Conservation (phyloP, 2,888 invertebrate species). For the Ectemnius continuus region DNA sequence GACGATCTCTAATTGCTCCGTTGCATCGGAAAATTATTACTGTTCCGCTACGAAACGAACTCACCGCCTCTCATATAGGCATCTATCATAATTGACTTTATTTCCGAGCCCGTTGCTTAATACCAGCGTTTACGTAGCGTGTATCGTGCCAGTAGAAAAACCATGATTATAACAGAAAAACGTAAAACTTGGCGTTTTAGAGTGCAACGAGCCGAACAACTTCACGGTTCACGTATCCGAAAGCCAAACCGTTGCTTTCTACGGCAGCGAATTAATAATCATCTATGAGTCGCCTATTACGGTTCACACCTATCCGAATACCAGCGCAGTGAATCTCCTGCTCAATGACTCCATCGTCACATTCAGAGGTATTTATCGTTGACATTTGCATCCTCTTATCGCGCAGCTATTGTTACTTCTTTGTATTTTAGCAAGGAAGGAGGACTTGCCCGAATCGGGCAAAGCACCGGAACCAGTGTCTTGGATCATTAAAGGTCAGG, state of each 20-base stretch:
- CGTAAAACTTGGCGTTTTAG: slow-evolving; percentile 23
- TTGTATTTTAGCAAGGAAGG: not conserved
- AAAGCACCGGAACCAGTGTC: not conserved
- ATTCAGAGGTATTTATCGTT: slow-evolving; percentile 45
- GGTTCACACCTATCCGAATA: slow-evolving; percentile 35
- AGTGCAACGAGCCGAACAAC: slow-evolving; percentile 32
- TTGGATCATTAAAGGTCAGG: not conserved
- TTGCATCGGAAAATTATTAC: slow-evolving; percentile 11
- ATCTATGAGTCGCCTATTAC: slow-evolving; percentile 17
- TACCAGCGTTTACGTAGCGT: not conserved
- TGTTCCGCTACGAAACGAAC: slow-evolving; percentile 3
- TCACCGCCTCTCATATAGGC: not conserved
- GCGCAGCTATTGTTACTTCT: not conserved
- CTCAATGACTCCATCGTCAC: slow-evolving; percentile 40
- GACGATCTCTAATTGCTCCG: slow-evolving; percentile 22
- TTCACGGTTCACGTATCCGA: slow-evolving; percentile 42
- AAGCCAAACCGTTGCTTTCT: slow-evolving; percentile 28
- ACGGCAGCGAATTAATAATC: slow-evolving; percentile 42
- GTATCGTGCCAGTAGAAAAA: slow-evolving; percentile 15
- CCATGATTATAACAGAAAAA: not conserved
- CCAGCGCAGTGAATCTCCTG: slow-evolving; percentile 41
- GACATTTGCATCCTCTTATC: not conserved
- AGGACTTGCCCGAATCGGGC: not conserved
- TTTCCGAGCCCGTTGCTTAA: not conserved
- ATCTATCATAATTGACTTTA: not conserved